Conservation (phyloP, 1,140 invertebrate species). For the Goniozus legneri region DNA sequence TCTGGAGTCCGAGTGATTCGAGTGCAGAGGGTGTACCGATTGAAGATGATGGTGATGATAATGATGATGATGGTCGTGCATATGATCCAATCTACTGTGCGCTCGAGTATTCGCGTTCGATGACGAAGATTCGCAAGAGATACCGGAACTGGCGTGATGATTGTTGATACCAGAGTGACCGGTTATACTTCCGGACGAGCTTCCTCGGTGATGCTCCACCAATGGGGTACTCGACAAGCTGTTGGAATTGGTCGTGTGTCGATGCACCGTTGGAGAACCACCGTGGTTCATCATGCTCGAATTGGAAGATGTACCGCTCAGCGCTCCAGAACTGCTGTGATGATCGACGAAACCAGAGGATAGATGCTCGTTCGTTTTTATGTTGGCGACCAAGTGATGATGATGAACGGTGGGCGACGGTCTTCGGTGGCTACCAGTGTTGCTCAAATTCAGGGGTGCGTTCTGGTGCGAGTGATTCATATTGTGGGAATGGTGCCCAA, state of each 20-base stretch:
- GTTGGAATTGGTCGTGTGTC: slow-evolving; percentile 31
- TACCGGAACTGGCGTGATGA: slow-evolving; percentile 40
- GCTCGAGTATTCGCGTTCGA: slow-evolving; percentile 37
- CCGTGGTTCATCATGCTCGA: slow-evolving; percentile 42
- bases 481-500: slow-evolving; percentile 15
- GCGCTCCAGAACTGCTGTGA: slow-evolving; percentile 25
- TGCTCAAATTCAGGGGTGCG: neutral
- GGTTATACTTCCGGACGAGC: slow-evolving; percentile 21
- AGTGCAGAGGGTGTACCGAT: slow-evolving; percentile 24
- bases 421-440: neutral
- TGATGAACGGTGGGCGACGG: slow-evolving; percentile 21
- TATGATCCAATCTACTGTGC: slow-evolving; percentile 39
- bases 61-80: slow-evolving; percentile 36
- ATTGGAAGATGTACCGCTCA: slow-evolving; percentile 36
- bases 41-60: slow-evolving; percentile 34
- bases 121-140: slow-evolving; percentile 44
- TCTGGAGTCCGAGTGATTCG: slow-evolving; percentile 25
- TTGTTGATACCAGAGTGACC: slow-evolving; percentile 31
- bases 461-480: slow-evolving; percentile 13
- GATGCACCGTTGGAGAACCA: slow-evolving; percentile 29
- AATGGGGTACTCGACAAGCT: slow-evolving; percentile 33
- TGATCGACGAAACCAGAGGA: slow-evolving; percentile 17
- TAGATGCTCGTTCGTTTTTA: neutral
- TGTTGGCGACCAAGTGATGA: slow-evolving; percentile 19
- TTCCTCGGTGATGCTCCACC: slow-evolving; percentile 29